A percentile compares a stretch with the other conserved stretches of the same genome.
phyloP scores from a whole-genome alignment of 2,113 vertebrate genomes.

The Campylomormyrus numenius region DNA sequence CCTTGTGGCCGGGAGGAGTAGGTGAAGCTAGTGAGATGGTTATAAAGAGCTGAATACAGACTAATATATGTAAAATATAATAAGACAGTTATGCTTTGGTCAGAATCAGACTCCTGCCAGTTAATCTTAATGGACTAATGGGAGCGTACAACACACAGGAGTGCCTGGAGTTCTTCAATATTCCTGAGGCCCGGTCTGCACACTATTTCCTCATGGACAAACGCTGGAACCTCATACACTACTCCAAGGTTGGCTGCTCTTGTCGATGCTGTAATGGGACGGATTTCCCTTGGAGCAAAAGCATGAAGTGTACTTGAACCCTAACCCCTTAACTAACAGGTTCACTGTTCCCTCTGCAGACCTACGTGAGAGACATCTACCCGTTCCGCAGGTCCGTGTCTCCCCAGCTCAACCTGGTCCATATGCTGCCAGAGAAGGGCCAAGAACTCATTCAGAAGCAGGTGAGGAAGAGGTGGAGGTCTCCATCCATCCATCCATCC shows the following conservation, averaged over 20 bases:
- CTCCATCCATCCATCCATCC: background rate
- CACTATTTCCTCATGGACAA: slow-evolving; percentile 99
- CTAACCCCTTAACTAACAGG: background rate
- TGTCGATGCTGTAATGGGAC: background rate
- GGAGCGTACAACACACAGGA: slow-evolving; percentile 61
- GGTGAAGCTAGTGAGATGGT: background rate
- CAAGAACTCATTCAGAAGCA: slow-evolving; percentile 98
- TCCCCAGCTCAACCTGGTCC: slow-evolving; percentile 92
- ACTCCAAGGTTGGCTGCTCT: slow-evolving; percentile 72
- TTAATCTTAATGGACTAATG: background rate
- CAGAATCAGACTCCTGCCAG: background rate
- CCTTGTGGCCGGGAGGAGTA: background rate
- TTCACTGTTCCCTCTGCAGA: slow-evolving; percentile 55
- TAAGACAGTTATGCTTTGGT: background rate
- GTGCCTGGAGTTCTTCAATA: slow-evolving; percentile 97
- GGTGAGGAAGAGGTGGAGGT: slow-evolving; percentile 45
- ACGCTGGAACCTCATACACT: slow-evolving; percentile 97
- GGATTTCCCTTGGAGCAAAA: background rate
- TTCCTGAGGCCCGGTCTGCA: slow-evolving; percentile 87
- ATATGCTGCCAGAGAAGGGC: slow-evolving; percentile 94
- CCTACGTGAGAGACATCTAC: slow-evolving; percentile 94
- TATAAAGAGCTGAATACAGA: background rate
- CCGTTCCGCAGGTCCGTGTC: slow-evolving; percentile 95
- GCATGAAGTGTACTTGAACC: background rate
- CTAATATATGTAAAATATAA: background rate